Evolutionary conservation across 1,140 invertebrate genomes (phyloP).

Genomic region (Leptinotarsa lineolata): DNA sequence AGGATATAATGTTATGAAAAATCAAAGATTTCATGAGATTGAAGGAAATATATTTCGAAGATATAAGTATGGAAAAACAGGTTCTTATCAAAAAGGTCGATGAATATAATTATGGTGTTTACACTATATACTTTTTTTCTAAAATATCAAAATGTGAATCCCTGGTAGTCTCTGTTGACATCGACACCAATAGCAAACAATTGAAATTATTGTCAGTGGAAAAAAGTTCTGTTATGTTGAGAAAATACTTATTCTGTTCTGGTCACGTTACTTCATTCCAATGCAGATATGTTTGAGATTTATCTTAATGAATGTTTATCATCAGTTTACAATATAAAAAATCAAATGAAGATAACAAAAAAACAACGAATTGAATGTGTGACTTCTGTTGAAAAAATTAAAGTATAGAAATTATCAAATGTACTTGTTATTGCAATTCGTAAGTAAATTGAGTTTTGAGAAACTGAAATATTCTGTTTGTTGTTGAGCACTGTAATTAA

Average conservation of each 20-base stretch:
- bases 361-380: not conserved
- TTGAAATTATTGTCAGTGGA: not conserved
- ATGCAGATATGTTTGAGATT: not conserved
- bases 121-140: not conserved
- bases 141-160: not conserved
- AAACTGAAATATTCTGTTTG: too few species aligned
- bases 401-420: too few species aligned
- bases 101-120: not conserved
- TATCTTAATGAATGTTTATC: not conserved
- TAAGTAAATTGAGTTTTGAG: too few species aligned
- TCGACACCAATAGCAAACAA: not conserved
- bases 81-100: not conserved
- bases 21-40: not conserved
- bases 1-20: not conserved
- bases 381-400: not conserved
- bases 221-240: not conserved
- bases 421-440: too few species aligned
- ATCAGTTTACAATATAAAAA: not conserved
- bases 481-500: too few species aligned
- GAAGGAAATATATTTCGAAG: not conserved
- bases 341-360: not conserved
- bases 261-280: not conserved
- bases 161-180: not conserved
- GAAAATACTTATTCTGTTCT: constrained; percentile 4
- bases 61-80: not conserved